phyloP scores from a whole-genome alignment of 2,113 vertebrate species.

The Forbesichthys papilliferus region DNA sequence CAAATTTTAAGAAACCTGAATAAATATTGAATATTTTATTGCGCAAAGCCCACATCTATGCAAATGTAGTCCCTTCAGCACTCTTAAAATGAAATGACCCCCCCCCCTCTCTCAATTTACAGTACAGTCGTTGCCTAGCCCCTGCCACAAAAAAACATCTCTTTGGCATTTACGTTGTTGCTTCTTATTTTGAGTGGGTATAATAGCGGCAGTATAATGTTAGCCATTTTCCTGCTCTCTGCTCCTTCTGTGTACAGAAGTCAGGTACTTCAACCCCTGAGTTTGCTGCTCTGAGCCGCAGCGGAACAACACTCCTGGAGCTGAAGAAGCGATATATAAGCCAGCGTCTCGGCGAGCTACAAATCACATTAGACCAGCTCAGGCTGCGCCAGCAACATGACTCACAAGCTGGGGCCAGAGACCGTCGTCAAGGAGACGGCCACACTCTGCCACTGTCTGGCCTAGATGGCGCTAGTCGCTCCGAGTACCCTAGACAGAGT shows the following conservation, averaged over 20 bases:
- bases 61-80: no score
- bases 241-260: constrained; percentile 35
- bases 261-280: constrained; percentile 24
- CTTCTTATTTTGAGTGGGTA: background rate
- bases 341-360: constrained; percentile 69
- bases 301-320: constrained; percentile 67
- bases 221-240: background rate
- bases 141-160: no score
- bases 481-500: constrained; percentile 19
- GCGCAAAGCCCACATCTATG: no score
- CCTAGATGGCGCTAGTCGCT: constrained; percentile 12
- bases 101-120: no score
- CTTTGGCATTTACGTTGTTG: background rate
- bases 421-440: constrained; percentile 27
- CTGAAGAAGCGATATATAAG: constrained; percentile 62
- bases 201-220: no score
- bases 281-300: constrained; percentile 55
- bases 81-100: no score
- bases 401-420: constrained; percentile 36
- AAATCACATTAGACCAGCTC: constrained; percentile 61
- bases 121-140: no score
- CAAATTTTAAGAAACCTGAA: no score
- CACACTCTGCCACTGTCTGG: constrained; percentile 19
- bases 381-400: constrained; percentile 48
- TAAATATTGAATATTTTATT: background rate